A percentile compares a stretch with the other conserved stretches of the same genome.
Conservation (phyloP, 2,797 vertebrate genomes). For the Notolabrus celidotus region DNA sequence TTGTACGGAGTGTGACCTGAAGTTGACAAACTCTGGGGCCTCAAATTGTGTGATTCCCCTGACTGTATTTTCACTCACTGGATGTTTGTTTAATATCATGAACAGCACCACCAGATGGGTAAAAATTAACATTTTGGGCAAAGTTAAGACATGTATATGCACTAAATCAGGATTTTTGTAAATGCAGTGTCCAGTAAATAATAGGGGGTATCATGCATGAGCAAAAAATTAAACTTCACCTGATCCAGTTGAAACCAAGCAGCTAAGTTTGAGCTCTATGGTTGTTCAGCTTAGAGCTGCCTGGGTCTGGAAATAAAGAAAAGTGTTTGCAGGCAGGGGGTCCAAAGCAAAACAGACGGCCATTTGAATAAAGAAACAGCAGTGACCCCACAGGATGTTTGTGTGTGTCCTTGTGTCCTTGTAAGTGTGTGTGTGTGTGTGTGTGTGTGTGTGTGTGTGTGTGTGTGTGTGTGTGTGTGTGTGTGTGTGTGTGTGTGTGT, state of each 20-base stretch:
- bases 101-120: too few species aligned
- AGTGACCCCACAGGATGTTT: slow-evolving; percentile 30
- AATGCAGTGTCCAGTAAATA: not conserved
- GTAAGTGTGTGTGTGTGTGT: slow-evolving; percentile 27
- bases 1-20: too few species aligned
- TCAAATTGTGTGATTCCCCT: too few species aligned
- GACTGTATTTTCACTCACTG: too few species aligned
- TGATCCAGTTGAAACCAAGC: not conserved
- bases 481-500: slow-evolving; percentile 11
- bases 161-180: too few species aligned
- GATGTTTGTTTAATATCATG: too few species aligned
- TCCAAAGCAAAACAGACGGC: slow-evolving; percentile 53
- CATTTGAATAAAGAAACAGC: slow-evolving; percentile 31
- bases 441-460: too few species aligned
- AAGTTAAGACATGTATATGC: too few species aligned
- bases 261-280: not conserved
- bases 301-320: not conserved
- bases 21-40: too few species aligned
- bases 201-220: not conserved
- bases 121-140: too few species aligned
- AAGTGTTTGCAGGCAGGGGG: slow-evolving; percentile 32
- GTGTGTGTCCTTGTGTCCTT: too few species aligned
- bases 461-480: too few species aligned
- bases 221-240: not conserved
- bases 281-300: slow-evolving; percentile 8